Percentiles rank a stretch among this genome's conserved stretches.
These are phyloP conservation scores for Tachysurus vachellii DNA, from an alignment of 2,113 vertebrate species.

Conservation along the genomic window DNA sequence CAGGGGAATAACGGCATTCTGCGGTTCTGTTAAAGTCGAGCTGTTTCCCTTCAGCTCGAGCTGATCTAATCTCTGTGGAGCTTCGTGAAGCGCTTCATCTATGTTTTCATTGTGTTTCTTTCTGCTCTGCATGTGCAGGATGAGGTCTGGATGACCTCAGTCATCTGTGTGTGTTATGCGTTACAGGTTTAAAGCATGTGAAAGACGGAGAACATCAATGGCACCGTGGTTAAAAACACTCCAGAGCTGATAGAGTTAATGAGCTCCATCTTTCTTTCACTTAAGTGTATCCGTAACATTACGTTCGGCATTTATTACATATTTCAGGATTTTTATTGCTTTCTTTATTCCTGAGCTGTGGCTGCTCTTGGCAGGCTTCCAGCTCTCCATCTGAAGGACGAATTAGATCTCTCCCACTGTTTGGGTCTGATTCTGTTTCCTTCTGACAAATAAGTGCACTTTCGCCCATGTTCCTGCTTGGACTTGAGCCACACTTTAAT, in stretches of 20 bases:
- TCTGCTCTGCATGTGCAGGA: not conserved
- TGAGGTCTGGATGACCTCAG: not conserved
- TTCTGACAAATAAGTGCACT: constrained; percentile 44
- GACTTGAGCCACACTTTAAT: constrained; percentile 31
- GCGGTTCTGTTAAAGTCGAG: not conserved
- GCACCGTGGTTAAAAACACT: not conserved
- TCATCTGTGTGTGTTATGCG: not conserved
- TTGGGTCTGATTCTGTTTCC: constrained; percentile 27
- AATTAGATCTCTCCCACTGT: constrained; percentile 32
- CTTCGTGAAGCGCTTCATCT: not conserved
- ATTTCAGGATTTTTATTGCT: not conserved
- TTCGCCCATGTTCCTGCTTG: constrained; percentile 13
- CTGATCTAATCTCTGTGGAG: constrained; percentile 15
- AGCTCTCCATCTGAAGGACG: not conserved
- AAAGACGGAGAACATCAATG: not conserved
- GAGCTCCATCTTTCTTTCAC: constrained; percentile 14
- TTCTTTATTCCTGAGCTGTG: constrained; percentile 2
- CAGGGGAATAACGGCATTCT: not conserved
- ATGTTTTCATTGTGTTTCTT: not conserved
- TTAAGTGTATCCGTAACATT: not conserved
- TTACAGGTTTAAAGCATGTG: not conserved
- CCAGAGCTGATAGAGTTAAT: constrained; percentile 11
- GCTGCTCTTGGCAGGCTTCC: not conserved
- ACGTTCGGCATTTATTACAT: not conserved
- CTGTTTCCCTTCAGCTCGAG: constrained; percentile 11